Evolutionary conservation across 2,888 invertebrate genomes (phyloP).

Genomic region (Adelognathus sp.): DNA sequence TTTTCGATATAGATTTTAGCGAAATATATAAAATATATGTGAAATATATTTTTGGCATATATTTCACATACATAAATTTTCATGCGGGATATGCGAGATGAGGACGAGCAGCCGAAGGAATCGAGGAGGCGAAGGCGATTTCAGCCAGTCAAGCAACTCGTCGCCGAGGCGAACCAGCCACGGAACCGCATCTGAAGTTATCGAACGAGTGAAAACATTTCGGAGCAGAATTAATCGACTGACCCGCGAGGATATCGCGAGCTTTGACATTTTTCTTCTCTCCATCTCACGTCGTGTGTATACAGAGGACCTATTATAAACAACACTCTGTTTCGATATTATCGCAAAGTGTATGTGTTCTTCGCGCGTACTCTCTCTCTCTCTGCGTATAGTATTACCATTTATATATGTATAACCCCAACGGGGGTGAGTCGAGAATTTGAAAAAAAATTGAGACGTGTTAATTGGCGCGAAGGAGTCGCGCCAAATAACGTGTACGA

Average conservation of each 20-base stretch:
- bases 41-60: too few species aligned
- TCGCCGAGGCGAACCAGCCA: slow-evolving; percentile 23
- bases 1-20: too few species aligned
- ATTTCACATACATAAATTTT: too few species aligned
- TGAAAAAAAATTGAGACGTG: slow-evolving; percentile 59
- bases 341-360: slow-evolving; percentile 44
- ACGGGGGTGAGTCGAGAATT: background rate
- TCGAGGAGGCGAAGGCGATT: background rate
- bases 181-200: background rate
- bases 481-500: slow-evolving; percentile 63
- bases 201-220: slow-evolving; percentile 4
- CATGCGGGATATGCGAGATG: slow-evolving; percentile 12
- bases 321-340: slow-evolving; percentile 45
- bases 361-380: slow-evolving; percentile 6
- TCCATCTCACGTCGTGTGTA: background rate
- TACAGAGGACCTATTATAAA: slow-evolving; percentile 22
- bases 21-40: too few species aligned
- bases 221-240: background rate
- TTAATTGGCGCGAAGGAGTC: slow-evolving; percentile 70
- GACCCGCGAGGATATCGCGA: slow-evolving; percentile 8
- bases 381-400: slow-evolving; percentile 44
- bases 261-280: slow-evolving; percentile 15
- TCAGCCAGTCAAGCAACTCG: slow-evolving; percentile 35
- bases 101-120: slow-evolving; percentile 10
- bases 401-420: too few species aligned